phyloP scores from a whole-genome alignment of 1,140 invertebrate genomes.

The Conopomorpha cramerella region DNA sequence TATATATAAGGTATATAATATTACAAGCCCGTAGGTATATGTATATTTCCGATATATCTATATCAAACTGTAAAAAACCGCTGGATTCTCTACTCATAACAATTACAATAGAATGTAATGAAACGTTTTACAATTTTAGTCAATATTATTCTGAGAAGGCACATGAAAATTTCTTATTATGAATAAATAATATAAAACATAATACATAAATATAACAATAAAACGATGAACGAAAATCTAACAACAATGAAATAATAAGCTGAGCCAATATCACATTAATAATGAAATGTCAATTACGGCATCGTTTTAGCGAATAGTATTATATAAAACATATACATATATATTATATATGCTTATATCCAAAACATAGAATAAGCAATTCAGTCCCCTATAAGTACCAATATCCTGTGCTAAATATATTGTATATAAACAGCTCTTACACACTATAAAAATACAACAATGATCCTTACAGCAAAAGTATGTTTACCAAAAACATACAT shows the following conservation, averaged over 20 bases:
- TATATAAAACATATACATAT: too few species aligned
- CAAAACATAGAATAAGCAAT: too few species aligned
- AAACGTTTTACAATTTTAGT: slow-evolving; percentile 34
- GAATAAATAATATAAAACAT: slow-evolving; percentile 28
- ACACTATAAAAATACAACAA: slow-evolving; percentile 49
- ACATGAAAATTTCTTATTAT: slow-evolving; percentile 53
- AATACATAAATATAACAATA: slow-evolving; percentile 6
- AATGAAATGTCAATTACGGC: too few species aligned
- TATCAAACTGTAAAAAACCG: slow-evolving; percentile 16
- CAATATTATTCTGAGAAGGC: slow-evolving; percentile 48
- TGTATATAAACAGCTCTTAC: slow-evolving; percentile 35
- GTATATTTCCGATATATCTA: slow-evolving; percentile 14
- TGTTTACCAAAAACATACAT: neutral
- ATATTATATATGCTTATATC: too few species aligned
- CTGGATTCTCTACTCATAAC: slow-evolving; percentile 28
- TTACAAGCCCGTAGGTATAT: slow-evolving; percentile 13
- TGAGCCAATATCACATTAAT: too few species aligned
- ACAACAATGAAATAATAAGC: too few species aligned
- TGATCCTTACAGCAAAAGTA: slow-evolving; percentile 13
- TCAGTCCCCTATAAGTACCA: too few species aligned
- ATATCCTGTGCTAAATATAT: too few species aligned
- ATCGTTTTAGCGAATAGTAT: too few species aligned
- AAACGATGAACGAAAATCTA: too few species aligned
- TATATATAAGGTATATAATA: slow-evolving; percentile 19
- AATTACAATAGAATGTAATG: slow-evolving; percentile 36